phyloP scores from a whole-genome alignment of 2,797 vertebrate species.

The Chromobotia macracanthus region DNA sequence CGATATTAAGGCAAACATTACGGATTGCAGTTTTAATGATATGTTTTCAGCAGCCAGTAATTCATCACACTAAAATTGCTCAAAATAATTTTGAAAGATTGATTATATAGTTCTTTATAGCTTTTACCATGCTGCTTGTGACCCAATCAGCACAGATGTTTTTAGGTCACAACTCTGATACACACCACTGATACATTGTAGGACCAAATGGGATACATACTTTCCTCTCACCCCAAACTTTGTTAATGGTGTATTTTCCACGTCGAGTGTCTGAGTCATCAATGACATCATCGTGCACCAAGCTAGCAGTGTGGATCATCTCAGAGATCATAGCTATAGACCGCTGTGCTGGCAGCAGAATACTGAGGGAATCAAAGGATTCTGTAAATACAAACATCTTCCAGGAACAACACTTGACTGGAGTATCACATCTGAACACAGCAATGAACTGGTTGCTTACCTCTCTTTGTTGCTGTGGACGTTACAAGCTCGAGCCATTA shows the following conservation, averaged over 20 bases:
- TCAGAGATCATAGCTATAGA: conserved; percentile 93
- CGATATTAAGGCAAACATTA: too few species aligned
- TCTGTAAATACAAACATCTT: too few species aligned
- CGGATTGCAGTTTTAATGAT: too few species aligned
- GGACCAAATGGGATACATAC: conserved; percentile 64
- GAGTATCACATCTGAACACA: not conserved
- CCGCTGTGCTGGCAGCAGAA: conserved; percentile 88
- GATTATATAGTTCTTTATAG: too few species aligned
- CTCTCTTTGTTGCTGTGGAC: conserved; percentile 85
- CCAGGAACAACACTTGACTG: not conserved
- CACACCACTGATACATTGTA: too few species aligned
- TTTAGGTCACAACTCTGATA: too few species aligned
- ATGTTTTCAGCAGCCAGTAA: too few species aligned
- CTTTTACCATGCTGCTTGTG: too few species aligned
- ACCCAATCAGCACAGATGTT: too few species aligned
- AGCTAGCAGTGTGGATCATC: conserved; percentile 98
- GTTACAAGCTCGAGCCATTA: conserved; percentile 97
- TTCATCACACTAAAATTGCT: too few species aligned
- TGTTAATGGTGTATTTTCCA: conserved; percentile 91
- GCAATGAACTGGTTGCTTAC: conserved; percentile 71
- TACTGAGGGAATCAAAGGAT: conserved; percentile 71
- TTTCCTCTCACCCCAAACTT: conserved; percentile 95
- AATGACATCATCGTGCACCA: conserved; percentile 96
- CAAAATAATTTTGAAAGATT: too few species aligned
- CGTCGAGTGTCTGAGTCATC: conserved; percentile 91